Evolutionary conservation across 2,888 invertebrate species (phyloP).

Genomic region (Acanthosoma haemorrhoidale): DNA sequence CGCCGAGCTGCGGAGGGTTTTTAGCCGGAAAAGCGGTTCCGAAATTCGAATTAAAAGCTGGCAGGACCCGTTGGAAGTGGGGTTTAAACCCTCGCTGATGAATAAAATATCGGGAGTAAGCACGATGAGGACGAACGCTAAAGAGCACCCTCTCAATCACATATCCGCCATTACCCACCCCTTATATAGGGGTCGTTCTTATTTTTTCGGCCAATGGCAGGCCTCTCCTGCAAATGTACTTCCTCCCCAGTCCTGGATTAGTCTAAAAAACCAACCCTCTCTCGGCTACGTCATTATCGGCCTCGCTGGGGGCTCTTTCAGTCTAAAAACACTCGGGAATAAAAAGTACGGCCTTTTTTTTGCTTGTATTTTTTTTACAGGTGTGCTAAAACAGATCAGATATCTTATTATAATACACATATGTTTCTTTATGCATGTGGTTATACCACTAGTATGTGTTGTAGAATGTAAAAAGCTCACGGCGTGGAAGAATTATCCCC

Average conservation of each 20-base stretch:
- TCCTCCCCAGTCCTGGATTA: not conserved
- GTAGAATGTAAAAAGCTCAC: too few relatives aligned
- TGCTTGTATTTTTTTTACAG: not conserved
- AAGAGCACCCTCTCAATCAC: conserved; percentile 29
- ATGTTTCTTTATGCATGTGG: too few relatives aligned
- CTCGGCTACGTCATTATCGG: not conserved
- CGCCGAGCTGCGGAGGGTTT: too few relatives aligned
- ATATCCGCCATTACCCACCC: conserved; percentile 27
- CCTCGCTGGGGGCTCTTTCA: not conserved
- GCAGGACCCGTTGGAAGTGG: conserved; percentile 22
- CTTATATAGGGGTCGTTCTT: not conserved
- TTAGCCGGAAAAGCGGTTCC: conserved; percentile 34
- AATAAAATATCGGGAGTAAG: conserved; percentile 27
- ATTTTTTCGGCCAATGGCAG: not conserved
- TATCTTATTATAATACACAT: too few relatives aligned
- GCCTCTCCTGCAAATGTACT: too few relatives aligned
- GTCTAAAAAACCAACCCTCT: conserved; percentile 6
- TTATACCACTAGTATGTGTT: too few relatives aligned
- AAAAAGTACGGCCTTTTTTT: not conserved
- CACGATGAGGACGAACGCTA: conserved; percentile 26
- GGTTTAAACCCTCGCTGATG: not conserved
- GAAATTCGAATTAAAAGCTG: conserved; percentile 38
- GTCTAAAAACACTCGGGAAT: not conserved
- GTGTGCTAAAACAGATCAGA: too few relatives aligned
- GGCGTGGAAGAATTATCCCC: too few relatives aligned